Percentiles rank a stretch among this genome's conserved stretches.
Evolutionary conservation across 1,140 invertebrate genomes (phyloP).

Genomic region (Mamestra configurata): DNA sequence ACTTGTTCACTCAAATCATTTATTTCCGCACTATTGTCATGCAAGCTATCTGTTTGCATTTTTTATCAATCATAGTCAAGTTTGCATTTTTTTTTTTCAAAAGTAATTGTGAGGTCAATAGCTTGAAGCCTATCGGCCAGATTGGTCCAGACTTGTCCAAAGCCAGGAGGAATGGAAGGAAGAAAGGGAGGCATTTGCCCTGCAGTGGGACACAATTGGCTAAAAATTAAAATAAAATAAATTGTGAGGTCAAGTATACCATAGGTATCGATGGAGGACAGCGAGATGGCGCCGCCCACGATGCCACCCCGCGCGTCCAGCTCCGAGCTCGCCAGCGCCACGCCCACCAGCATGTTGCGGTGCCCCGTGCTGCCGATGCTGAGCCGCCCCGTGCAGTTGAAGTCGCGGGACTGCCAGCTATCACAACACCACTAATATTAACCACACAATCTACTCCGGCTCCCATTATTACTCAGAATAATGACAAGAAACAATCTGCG

Average conservation of each 20-base stretch:
- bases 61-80: no score
- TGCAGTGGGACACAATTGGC: no score
- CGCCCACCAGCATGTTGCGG: constrained; percentile 96
- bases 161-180: no score
- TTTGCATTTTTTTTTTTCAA: no score
- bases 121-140: no score
- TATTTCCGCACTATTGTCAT: not conserved
- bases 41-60: constrained; percentile 1
- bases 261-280: constrained; percentile 96
- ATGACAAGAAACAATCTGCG: no score
- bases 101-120: no score
- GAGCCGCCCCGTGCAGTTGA: constrained; percentile 95
- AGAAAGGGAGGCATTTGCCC: no score
- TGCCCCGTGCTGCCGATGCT: constrained; percentile 98
- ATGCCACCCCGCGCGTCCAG: constrained; percentile 98
- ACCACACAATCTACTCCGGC: not conserved
- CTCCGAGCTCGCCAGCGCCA: constrained; percentile 96
- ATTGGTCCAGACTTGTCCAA: no score
- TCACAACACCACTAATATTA: not conserved
- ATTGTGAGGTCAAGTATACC: constrained; percentile 79
- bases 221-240: no score
- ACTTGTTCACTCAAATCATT: not conserved
- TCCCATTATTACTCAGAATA: no score
- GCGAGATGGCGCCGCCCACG: constrained; percentile 97
- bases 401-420: constrained; percentile 97